These are phyloP conservation scores for Stenopsyche tienmushanensis DNA, from an alignment of 1,140 invertebrate genomes.

Conservation along the genomic window DNA sequence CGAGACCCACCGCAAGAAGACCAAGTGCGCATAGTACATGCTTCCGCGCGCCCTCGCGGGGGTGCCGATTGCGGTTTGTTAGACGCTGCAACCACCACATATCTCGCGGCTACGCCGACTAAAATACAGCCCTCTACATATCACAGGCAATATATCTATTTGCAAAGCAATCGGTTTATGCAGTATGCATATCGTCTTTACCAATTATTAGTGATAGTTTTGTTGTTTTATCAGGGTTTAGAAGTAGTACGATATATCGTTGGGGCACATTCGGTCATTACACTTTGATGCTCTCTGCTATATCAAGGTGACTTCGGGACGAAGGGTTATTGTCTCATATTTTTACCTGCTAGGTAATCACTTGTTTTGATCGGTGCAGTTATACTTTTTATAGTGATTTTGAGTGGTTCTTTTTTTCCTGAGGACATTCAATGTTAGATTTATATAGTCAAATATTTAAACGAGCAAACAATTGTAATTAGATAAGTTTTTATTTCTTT, in stretches of 20 bases:
- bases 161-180: slow-evolving; percentile 40
- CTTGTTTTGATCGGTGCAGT: slow-evolving; percentile 38
- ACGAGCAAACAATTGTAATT: not conserved
- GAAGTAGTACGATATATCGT: slow-evolving; percentile 37
- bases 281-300: slow-evolving; percentile 21
- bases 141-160: slow-evolving; percentile 39
- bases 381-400: slow-evolving; percentile 22
- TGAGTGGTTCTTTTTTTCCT: slow-evolving; percentile 4
- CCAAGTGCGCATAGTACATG: slow-evolving; percentile 43
- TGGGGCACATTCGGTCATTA: slow-evolving; percentile 33
- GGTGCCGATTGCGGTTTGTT: not conserved
- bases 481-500: not conserved
- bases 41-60: slow-evolving; percentile 38
- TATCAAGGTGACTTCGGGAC: slow-evolving; percentile 39
- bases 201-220: slow-evolving; percentile 41
- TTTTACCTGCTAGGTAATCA: slow-evolving; percentile 40
- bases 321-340: slow-evolving; percentile 41
- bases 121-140: slow-evolving; percentile 26
- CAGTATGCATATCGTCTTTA: slow-evolving; percentile 40
- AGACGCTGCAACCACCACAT: slow-evolving; percentile 3
- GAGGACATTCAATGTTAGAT: slow-evolving; percentile 9
- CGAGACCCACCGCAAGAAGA: slow-evolving; percentile 72
- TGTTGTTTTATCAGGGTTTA: slow-evolving; percentile 42
- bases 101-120: slow-evolving; percentile 9
- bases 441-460: not conserved